A percentile compares a stretch with the other conserved stretches of the same genome.
phyloP scores from a whole-genome alignment of 2,797 vertebrate genomes.

The Pristis pectinata region DNA sequence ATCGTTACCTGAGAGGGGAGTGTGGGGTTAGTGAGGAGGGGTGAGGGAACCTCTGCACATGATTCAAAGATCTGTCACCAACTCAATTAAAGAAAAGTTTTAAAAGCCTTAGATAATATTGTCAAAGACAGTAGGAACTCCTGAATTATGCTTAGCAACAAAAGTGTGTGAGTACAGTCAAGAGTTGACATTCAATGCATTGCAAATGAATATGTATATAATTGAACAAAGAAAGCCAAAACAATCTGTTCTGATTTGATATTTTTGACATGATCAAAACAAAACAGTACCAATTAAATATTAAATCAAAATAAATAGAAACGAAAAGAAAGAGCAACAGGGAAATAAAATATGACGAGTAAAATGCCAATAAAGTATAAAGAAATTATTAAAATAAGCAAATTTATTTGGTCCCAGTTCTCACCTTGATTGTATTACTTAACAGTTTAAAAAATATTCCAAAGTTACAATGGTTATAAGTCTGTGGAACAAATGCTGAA shows the following conservation, averaged over 20 bases:
- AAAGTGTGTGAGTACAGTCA: neutral
- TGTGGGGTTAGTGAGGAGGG: too few relatives aligned
- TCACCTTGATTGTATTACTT: neutral
- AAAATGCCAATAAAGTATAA: neutral
- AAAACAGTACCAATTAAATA: neutral
- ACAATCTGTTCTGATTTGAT: neutral
- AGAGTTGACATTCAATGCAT: neutral
- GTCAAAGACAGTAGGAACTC: neutral
- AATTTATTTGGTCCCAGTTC: neutral
- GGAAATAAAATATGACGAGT: neutral
- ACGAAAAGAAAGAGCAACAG: neutral
- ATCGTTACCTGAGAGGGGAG: too few relatives aligned
- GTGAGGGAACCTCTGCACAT: neutral
- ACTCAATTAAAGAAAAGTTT: neutral
- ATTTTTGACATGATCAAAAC: neutral
- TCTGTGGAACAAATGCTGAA: too few relatives aligned
- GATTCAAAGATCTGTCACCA: neutral
- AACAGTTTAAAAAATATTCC: too few relatives aligned
- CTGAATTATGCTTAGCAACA: neutral
- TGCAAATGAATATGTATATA: neutral
- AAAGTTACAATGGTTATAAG: too few relatives aligned
- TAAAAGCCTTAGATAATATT: neutral
- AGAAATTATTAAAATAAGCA: neutral
- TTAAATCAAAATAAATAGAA: neutral
- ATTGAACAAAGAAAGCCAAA: neutral